Conservation (phyloP, 2,113 vertebrate genomes). For the Percina caprodes region DNA sequence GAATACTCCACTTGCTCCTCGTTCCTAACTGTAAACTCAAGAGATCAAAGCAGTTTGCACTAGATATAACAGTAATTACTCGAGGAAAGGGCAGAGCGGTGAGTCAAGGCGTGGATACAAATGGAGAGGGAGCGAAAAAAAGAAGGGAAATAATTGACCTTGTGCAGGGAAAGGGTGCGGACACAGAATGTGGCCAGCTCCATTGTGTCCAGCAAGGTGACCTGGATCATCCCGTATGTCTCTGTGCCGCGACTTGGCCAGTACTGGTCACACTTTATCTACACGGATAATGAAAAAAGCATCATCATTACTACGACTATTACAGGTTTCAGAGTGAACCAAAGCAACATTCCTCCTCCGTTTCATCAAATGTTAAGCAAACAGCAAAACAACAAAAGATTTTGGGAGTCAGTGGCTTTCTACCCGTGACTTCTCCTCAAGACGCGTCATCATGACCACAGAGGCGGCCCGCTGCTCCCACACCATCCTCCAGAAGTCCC, state of each 20-base stretch:
- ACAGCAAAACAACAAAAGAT: not conserved
- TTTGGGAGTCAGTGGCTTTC: conserved; percentile 46
- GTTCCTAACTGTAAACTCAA: conserved; percentile 10
- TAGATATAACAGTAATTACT: conserved; percentile 20
- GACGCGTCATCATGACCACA: conserved; percentile 98
- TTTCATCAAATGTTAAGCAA: not conserved
- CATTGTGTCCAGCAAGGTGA: conserved; percentile 93
- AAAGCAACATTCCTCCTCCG: not conserved
- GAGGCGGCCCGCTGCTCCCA: conserved; percentile 98
- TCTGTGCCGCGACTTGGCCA: conserved; percentile 96
- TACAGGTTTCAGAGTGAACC: not conserved
- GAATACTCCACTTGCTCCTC: conserved; percentile 31
- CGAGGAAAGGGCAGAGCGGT: conserved; percentile 13
- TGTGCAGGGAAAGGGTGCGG: conserved; percentile 94
- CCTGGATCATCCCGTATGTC: conserved; percentile 94
- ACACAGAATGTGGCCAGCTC: conserved; percentile 95
- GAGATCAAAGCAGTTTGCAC: conserved; percentile 33
- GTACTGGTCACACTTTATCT: conserved; percentile 99
- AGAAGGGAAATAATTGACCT: conserved; percentile 81
- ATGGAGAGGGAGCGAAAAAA: not conserved
- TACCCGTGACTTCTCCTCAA: conserved; percentile 96
- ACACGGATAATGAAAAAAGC: conserved; percentile 6
- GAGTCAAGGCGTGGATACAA: conserved; percentile 1
- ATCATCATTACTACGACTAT: not conserved
- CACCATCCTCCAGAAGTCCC: conserved; percentile 99